A percentile compares a stretch with the other conserved stretches of the same genome.
Evolutionary conservation across 2,888 invertebrate genomes (phyloP).

Genomic region (Diaphora mendica): DNA sequence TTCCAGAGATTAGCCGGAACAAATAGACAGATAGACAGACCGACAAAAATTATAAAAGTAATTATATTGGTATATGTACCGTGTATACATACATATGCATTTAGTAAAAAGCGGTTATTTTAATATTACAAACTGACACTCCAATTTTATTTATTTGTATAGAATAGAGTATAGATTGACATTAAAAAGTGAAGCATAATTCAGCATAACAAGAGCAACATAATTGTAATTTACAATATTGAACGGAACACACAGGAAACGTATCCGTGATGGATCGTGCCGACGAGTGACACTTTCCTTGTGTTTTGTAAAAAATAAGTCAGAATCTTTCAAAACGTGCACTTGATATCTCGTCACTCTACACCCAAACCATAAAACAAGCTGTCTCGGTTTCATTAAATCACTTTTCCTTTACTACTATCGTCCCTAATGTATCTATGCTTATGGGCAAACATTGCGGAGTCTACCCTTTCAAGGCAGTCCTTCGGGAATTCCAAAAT

Average conservation of each 20-base stretch:
- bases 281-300: constrained; percentile 83
- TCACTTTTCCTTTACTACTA: constrained; percentile 10
- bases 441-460: constrained; percentile 19
- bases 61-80: no score
- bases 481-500: constrained; percentile 22
- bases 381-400: constrained; percentile 22
- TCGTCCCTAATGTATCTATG: constrained; percentile 10
- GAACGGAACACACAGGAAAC: constrained; percentile 71
- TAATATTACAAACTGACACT: no score
- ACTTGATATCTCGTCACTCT: constrained; percentile 36
- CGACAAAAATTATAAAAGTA: no score
- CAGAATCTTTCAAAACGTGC: constrained; percentile 30
- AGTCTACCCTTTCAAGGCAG: constrained; percentile 18
- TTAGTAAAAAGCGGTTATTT: no score
- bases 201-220: background rate
- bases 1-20: no score
- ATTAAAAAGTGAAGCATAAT: background rate
- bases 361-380: constrained; percentile 36
- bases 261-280: constrained; percentile 77
- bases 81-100: no score
- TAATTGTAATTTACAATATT: background rate
- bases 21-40: no score
- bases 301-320: constrained; percentile 74
- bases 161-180: no score
- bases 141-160: background rate